Evolutionary conservation across 1,140 invertebrate genomes (phyloP), one percentile per base, ranked within the genome.

Genomic region (Panulirus ornatus): DNA sequence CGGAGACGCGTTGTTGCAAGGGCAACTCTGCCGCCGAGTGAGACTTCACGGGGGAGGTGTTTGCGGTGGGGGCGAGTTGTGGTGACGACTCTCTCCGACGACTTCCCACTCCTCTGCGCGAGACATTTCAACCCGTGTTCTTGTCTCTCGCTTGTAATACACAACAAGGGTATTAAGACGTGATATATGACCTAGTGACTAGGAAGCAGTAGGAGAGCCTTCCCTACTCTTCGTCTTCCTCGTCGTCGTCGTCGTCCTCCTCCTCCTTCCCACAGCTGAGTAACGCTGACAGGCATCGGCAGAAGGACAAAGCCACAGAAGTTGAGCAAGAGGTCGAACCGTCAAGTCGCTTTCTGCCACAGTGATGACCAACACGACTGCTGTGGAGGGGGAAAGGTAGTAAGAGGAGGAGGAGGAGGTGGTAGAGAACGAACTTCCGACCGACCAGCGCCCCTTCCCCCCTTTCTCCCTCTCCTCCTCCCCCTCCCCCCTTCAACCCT

Each of bases 241-340:
- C n/a, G n/a, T n/a, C n/a, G n/a, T n/a, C n/a, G n/a, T n/a, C n/a
- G n/a, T n/a, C n/a, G n/a, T n/a, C n/a, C n/a, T n/a, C n/a, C n/a
- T n/a, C n/a, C n/a, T n/a, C n/a, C n/a, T n/a, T n/a, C n/a, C 71
- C 11, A 47, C 73, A 30, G 71, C 84, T 87, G 84, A 87, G 84
- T 63, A 51, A 87, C 79, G 84, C 0, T 76, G 84, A 79, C 44
- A 44, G 84, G 73, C 51, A 11, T 44, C 11, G 84, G 71, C 27
- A 0, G 63, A 0, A 36, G 47, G 70, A 87, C 54, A 84, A 84
- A 84, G 82, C 27, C 79, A 34, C 16, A 30, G 22, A 38, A 40
- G 82, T 44, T 16, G 27, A n/a, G n/a, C n/a, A 36, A n/a, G 54
- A n/a, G 5, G 54, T 34, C 5, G 54, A 38, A 42, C 63, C 40